Evolutionary conservation across 2,797 vertebrate genomes (phyloP).

Genomic region (Eupleurogrammus muticus): DNA sequence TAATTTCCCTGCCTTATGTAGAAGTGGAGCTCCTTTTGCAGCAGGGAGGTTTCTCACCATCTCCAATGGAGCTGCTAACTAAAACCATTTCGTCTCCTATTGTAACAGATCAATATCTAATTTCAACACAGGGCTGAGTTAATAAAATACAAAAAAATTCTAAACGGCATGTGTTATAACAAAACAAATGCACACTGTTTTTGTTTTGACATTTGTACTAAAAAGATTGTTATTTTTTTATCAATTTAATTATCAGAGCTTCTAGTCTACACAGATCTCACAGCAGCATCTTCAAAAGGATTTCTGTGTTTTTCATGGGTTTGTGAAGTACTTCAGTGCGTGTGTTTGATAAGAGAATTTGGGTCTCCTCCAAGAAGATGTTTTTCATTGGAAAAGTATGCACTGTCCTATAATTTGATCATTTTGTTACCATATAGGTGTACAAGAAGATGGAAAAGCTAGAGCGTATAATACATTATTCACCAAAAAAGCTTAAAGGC

Average conservation of each 20-base stretch:
- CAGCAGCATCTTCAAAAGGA: neutral
- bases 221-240: too few relatives aligned
- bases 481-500: too few relatives aligned
- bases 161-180: neutral
- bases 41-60: slow-evolving; percentile 10
- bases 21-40: neutral
- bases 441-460: too few relatives aligned
- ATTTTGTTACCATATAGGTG: too few relatives aligned
- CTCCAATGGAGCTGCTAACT: slow-evolving; percentile 19
- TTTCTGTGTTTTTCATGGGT: too few relatives aligned
- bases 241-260: neutral
- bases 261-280: neutral
- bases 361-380: too few relatives aligned
- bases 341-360: too few relatives aligned
- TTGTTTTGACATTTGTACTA: neutral
- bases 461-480: too few relatives aligned
- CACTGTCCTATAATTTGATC: too few relatives aligned
- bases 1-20: neutral
- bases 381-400: too few relatives aligned
- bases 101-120: neutral
- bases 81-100: slow-evolving; percentile 3
- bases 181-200: neutral
- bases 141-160: neutral
- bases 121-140: neutral
- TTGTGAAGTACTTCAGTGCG: too few relatives aligned